Evolutionary conservation across 2,113 vertebrate genomes (phyloP).

Genomic region (Tachysurus vachellii): DNA sequence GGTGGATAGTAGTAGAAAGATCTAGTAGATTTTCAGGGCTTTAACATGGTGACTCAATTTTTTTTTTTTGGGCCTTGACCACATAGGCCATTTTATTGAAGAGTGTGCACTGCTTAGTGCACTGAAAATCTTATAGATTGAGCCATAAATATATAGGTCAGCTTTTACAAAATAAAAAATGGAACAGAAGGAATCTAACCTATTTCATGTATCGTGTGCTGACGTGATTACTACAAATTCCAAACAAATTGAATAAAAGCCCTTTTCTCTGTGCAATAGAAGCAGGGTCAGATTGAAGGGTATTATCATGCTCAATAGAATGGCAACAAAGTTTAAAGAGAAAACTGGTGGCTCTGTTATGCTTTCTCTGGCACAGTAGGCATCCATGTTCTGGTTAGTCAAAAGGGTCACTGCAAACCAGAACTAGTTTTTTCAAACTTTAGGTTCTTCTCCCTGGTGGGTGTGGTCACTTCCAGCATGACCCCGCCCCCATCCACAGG

Average conservation of each 20-base stretch:
- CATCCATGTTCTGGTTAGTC: not conserved
- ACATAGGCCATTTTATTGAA: not conserved
- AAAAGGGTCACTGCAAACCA: not conserved
- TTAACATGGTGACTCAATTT: conserved; percentile 18
- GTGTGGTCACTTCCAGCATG: not conserved
- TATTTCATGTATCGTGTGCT: not conserved
- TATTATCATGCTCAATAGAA: not conserved
- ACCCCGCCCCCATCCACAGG: not conserved
- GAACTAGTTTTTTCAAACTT: not conserved
- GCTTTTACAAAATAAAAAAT: conserved; percentile 27
- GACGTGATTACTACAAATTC: conserved; percentile 16
- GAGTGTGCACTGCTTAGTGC: conserved; percentile 23
- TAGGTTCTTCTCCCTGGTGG: not conserved
- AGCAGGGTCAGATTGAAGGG: not conserved
- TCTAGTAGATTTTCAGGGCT: not conserved
- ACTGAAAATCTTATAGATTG: not conserved
- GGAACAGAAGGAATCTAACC: conserved; percentile 20
- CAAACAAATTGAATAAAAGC: conserved; percentile 19
- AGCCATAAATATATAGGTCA: conserved; percentile 18
- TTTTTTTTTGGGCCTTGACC: not conserved
- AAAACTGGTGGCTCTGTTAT: not conserved
- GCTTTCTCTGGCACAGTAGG: not conserved
- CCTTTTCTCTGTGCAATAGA: not conserved
- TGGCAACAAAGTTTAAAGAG: not conserved
- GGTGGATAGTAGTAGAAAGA: not conserved